Evolutionary conservation across 1,140 invertebrate species (phyloP).

Genomic region (Bombus huntii): DNA sequence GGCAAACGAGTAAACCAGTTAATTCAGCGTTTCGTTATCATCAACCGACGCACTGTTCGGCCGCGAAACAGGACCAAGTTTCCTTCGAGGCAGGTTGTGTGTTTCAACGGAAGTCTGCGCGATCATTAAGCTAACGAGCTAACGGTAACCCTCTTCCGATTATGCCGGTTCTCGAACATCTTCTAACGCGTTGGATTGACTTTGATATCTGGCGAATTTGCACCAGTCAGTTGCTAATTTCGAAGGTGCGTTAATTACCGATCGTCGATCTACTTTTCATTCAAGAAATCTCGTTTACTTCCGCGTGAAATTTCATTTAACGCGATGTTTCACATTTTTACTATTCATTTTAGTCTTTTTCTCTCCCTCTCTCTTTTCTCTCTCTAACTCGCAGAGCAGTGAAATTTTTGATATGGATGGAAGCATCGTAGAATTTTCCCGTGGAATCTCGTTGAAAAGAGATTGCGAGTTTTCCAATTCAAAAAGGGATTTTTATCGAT

Average conservation of each 20-base stretch:
- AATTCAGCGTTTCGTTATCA: slow-evolving; percentile 45
- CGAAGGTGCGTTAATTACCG: slow-evolving; percentile 35
- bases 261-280: neutral
- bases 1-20: slow-evolving; percentile 27
- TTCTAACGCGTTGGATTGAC: neutral
- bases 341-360: neutral
- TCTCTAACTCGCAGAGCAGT: neutral
- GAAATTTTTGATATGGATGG: neutral
- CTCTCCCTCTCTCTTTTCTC: neutral
- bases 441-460: neutral
- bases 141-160: slow-evolving; percentile 33
- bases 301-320: neutral
- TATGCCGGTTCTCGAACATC: slow-evolving; percentile 1
- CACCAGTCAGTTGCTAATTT: neutral
- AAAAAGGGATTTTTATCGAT: neutral
- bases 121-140: slow-evolving; percentile 69
- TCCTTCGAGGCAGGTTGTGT: slow-evolving; percentile 43
- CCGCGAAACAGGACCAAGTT: slow-evolving; percentile 12
- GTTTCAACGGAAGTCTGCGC: slow-evolving; percentile 54
- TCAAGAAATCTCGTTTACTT: neutral
- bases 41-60: slow-evolving; percentile 7
- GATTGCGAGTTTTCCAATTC: slow-evolving; percentile 1
- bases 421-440: neutral
- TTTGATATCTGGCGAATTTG: slow-evolving; percentile 37
- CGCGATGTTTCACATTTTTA: neutral